phyloP scores from a whole-genome alignment of 2,797 vertebrate species.

The Pteropus rufus region DNA sequence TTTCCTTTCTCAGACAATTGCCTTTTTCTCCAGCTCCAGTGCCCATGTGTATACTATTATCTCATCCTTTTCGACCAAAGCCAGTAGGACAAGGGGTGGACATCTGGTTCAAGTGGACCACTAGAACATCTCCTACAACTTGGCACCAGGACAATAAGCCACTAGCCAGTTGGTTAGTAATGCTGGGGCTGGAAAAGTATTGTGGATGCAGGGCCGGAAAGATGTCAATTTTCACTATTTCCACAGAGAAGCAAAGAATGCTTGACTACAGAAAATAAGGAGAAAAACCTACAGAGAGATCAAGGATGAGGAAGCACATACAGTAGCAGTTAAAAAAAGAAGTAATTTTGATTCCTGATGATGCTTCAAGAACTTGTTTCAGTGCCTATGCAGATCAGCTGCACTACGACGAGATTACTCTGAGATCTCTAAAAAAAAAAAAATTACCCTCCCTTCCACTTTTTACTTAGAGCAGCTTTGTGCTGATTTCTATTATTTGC shows the following conservation, averaged over 20 bases:
- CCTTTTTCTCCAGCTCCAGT: background rate
- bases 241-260: background rate
- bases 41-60: background rate
- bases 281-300: background rate
- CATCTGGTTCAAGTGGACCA: background rate
- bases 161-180: background rate
- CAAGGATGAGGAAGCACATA: background rate
- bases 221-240: background rate
- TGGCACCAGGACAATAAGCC: background rate
- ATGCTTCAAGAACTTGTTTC: background rate
- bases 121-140: background rate
- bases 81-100: background rate
- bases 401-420: background rate
- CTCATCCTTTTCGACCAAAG: background rate
- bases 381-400: background rate
- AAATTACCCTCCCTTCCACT: background rate
- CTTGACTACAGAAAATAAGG: background rate
- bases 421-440: background rate
- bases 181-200: background rate
- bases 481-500: background rate
- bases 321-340: background rate
- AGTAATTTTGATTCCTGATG: background rate
- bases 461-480: background rate
- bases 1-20: background rate
- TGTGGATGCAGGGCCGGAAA: background rate